Conservation (phyloP, 30 jellyfish, hydroid and myxozoan species). For the Aurelia aurita region DNA sequence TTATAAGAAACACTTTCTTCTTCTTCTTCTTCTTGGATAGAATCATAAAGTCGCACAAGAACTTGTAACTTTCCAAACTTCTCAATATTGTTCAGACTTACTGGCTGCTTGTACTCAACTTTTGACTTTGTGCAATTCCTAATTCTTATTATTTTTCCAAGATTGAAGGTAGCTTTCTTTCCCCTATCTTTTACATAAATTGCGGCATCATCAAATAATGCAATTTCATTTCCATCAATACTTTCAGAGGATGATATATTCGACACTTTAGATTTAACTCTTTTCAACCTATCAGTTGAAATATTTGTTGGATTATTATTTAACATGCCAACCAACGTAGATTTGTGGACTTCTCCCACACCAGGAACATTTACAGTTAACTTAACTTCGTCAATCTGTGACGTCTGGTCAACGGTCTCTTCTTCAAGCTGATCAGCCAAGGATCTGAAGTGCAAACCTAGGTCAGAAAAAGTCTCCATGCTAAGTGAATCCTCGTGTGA, state of each 20-base stretch:
- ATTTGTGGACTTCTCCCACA: conserved; percentile 22
- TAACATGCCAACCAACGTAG: conserved; percentile 2
- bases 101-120: conserved; percentile 16
- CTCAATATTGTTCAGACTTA: conserved; percentile 14
- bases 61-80: conserved; percentile 3
- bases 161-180: conserved; percentile 10
- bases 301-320: neutral
- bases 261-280: conserved; percentile 12
- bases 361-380: conserved; percentile 14
- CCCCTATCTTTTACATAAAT: neutral
- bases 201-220: conserved; percentile 15
- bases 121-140: conserved; percentile 20
- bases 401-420: neutral
- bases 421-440: neutral
- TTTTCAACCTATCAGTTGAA: conserved; percentile 11
- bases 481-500: neutral
- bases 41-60: no score
- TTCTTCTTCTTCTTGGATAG: no score
- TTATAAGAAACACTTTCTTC: no score
- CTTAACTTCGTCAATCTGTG: neutral
- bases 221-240: conserved; percentile 14
- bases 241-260: neutral
- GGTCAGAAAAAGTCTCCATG: no score
- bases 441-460: neutral
- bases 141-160: conserved; percentile 3